A percentile compares a stretch with the other conserved stretches of the same genome.
Evolutionary conservation across 1,140 invertebrate genomes (phyloP).

Genomic region (Atta colombica): DNA sequence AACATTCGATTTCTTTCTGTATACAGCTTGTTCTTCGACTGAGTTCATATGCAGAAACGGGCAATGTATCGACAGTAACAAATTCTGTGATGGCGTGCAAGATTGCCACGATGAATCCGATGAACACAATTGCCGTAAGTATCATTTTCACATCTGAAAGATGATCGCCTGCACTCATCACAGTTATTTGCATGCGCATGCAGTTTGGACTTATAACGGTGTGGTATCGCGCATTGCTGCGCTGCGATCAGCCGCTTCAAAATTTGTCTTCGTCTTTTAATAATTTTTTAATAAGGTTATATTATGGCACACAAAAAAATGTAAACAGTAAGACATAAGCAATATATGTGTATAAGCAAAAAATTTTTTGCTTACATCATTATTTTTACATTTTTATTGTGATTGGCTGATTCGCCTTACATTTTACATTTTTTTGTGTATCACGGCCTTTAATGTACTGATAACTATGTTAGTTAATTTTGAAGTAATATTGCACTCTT

Average conservation of each 20-base stretch:
- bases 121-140: slow-evolving; percentile 89
- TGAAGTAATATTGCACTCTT: not conserved
- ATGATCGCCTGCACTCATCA: slow-evolving; percentile 2
- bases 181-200: slow-evolving; percentile 9
- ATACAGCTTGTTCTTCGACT: slow-evolving; percentile 79
- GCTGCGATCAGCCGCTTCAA: not conserved
- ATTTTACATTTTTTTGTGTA: too few relatives aligned
- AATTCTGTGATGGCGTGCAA: slow-evolving; percentile 88
- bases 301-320: too few relatives aligned
- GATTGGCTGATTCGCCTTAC: too few relatives aligned
- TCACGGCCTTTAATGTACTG: too few relatives aligned
- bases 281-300: not conserved
- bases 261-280: not conserved
- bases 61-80: slow-evolving; percentile 89
- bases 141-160: slow-evolving; percentile 28
- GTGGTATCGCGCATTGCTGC: not conserved
- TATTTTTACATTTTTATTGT: too few relatives aligned
- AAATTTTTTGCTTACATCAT: too few relatives aligned
- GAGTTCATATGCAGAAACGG: slow-evolving; percentile 88
- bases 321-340: too few relatives aligned
- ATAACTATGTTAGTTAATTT: not conserved
- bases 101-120: slow-evolving; percentile 89
- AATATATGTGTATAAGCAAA: too few relatives aligned
- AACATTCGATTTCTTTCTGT: slow-evolving; percentile 57
- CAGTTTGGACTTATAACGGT: not conserved